Evolutionary conservation across 2,113 vertebrate species (phyloP).

Genomic region (Miniopterus natalensis): DNA sequence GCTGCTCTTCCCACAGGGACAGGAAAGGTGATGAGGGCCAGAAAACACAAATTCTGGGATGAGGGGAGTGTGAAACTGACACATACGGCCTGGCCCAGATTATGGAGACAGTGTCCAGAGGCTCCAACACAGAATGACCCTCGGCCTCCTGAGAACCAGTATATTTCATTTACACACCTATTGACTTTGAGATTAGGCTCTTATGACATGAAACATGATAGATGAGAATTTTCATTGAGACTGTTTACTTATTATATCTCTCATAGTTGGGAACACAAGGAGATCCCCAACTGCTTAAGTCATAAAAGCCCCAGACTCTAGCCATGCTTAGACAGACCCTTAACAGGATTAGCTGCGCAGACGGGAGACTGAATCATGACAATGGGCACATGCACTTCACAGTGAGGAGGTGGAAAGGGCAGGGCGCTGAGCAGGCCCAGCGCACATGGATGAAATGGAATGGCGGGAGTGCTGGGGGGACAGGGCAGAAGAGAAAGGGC

Average conservation of each 20-base stretch:
- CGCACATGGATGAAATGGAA: background rate
- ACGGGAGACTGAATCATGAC: background rate
- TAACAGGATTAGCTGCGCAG: background rate
- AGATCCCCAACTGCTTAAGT: background rate
- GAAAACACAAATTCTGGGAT: background rate
- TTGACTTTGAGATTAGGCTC: conserved; percentile 2
- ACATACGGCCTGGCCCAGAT: background rate
- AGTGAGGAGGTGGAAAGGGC: background rate
- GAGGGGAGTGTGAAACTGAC: background rate
- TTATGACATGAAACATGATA: background rate
- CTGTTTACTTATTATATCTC: background rate
- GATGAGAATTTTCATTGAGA: conserved; percentile 3
- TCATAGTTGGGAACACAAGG: background rate
- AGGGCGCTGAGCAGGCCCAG: background rate
- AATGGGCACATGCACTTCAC: accelerated
- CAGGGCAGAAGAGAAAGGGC: background rate
- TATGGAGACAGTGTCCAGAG: background rate
- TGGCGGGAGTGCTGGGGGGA: accelerated
- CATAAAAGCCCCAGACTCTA: background rate
- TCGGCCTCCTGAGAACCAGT: background rate
- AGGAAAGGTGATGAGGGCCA: background rate
- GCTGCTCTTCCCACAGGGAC: background rate
- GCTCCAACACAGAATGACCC: background rate
- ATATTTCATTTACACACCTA: background rate
- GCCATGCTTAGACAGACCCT: background rate